Evolutionary conservation across 1,140 invertebrate species (phyloP).

Genomic region (Mercenaria mercenaria): DNA sequence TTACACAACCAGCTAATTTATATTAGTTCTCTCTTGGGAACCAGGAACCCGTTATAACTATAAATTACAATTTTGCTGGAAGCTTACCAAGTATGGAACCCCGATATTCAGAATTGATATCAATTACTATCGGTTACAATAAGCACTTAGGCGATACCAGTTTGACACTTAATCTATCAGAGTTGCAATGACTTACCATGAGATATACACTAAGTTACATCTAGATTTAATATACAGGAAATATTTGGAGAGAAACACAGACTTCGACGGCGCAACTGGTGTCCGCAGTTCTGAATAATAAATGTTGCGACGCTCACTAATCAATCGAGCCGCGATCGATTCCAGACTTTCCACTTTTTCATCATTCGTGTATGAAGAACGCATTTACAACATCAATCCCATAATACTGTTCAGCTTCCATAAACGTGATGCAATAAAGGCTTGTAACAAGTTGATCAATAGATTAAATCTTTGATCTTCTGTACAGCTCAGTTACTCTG

Average conservation of each 20-base stretch:
- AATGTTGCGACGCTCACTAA: conserved; percentile 6
- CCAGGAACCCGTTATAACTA: no score
- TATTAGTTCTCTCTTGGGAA: background rate
- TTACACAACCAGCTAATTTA: background rate
- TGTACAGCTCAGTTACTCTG: background rate
- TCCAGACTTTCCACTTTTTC: conserved; percentile 28
- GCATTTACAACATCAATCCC: conserved; percentile 3
- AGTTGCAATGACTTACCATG: background rate
- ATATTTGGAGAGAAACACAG: background rate
- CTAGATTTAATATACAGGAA: background rate
- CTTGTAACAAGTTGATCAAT: background rate
- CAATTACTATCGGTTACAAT: background rate
- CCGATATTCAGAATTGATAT: no score
- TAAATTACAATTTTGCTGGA: background rate
- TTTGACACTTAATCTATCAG: conserved; percentile 14
- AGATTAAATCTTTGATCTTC: background rate
- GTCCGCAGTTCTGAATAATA: conserved; percentile 42
- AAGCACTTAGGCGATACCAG: background rate
- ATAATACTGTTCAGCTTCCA: background rate
- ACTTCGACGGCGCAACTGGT: conserved; percentile 29
- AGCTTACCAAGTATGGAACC: background rate
- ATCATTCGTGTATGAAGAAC: background rate
- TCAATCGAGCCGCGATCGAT: conserved; percentile 58
- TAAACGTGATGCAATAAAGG: background rate
- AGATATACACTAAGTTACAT: background rate